Conservation (phyloP, 2,888 invertebrate species). For the Copidosoma aretas region DNA sequence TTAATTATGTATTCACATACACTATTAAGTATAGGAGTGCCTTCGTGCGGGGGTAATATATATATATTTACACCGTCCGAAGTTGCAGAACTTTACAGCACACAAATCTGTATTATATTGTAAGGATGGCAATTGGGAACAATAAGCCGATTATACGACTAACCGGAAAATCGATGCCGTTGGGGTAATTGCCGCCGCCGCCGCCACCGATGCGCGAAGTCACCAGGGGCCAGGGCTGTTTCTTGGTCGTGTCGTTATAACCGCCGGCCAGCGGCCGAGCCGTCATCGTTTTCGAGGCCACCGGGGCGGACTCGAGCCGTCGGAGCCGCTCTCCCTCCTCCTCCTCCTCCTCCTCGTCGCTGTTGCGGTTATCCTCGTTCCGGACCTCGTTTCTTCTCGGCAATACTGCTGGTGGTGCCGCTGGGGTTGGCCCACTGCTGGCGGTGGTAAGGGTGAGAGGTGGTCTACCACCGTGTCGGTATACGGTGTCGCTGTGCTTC, state of each 20-base stretch:
- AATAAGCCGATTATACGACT: constrained; percentile 32
- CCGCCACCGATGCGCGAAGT: constrained; percentile 31
- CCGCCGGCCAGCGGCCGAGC: too few relatives aligned
- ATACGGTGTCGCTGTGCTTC: constrained; percentile 8
- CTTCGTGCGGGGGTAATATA: too few relatives aligned
- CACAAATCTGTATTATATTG: too few relatives aligned
- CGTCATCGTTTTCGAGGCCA: too few relatives aligned
- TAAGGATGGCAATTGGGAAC: too few relatives aligned
- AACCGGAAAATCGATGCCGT: constrained; percentile 51
- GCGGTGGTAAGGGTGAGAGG: neutral
- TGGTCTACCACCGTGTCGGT: neutral
- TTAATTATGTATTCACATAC: too few relatives aligned
- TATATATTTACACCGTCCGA: too few relatives aligned
- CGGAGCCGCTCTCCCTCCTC: constrained; percentile 15
- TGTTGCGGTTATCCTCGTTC: neutral
- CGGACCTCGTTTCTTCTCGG: neutral
- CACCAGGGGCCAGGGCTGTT: constrained; percentile 2
- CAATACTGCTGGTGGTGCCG: too few relatives aligned
- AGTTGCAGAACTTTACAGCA: too few relatives aligned
- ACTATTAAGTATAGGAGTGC: too few relatives aligned
- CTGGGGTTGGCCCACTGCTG: neutral
- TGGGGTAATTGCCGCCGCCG: constrained; percentile 38
- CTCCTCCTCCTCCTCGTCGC: neutral
- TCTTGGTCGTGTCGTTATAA: too few relatives aligned
- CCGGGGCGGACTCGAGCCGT: neutral